Evolutionary conservation across 1,140 invertebrate genomes (phyloP).

Genomic region (Polypedilum pembai): DNA sequence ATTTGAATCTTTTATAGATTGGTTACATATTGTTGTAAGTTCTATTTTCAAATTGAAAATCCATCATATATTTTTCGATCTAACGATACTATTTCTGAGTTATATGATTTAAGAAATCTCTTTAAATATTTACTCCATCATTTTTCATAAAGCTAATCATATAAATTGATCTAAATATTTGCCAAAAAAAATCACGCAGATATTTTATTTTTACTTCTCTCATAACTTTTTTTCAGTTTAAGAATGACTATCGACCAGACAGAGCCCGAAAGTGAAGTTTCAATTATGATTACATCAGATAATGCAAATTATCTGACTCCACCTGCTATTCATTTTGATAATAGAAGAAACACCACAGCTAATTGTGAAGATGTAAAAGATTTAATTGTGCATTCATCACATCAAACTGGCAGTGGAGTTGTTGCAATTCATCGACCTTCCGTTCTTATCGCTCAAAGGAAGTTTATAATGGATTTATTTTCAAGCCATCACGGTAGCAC

Average conservation of each 20-base stretch:
- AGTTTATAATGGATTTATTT: conserved; percentile 36
- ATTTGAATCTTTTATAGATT: too few relatives aligned
- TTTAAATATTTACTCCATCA: too few relatives aligned
- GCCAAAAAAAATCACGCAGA: too few relatives aligned
- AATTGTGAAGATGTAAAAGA: not conserved
- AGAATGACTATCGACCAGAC: not conserved
- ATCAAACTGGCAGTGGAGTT: not conserved
- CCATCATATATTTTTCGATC: too few relatives aligned
- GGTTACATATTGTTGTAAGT: too few relatives aligned
- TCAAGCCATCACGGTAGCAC: conserved; percentile 29
- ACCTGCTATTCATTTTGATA: not conserved
- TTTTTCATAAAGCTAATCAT: too few relatives aligned
- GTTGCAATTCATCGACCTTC: conserved; percentile 3
- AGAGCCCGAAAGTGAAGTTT: not conserved
- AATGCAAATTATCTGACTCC: not conserved
- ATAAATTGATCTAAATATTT: too few relatives aligned
- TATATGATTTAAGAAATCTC: too few relatives aligned
- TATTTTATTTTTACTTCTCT: not conserved
- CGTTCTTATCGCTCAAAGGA: conserved; percentile 33
- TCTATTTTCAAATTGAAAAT: too few relatives aligned
- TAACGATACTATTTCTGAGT: too few relatives aligned
- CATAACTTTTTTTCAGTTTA: not conserved
- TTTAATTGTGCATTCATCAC: not conserved
- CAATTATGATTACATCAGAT: not conserved
- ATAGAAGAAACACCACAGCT: conserved; percentile 31